Evolutionary conservation across 2,113 vertebrate genomes (phyloP), one percentile per base, ranked within the genome.

Genomic region (Echinops telfairi): DNA sequence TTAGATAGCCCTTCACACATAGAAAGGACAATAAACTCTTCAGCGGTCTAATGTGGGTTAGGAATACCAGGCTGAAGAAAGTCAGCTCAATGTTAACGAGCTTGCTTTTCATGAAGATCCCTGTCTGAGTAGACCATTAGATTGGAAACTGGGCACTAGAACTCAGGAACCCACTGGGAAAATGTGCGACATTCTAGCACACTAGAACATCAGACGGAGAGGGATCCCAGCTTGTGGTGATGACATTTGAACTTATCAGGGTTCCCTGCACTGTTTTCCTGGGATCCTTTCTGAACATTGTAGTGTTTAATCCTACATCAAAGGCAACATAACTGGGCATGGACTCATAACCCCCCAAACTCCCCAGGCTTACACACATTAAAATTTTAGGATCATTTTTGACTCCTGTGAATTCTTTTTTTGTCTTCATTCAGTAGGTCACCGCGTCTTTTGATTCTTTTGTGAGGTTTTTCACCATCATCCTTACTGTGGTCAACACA

Each of bases 41-140:
- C 20, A 53, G 53, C 81, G 90, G n/a, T 76, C 43, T 60, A 79
- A 12, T 5, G 0, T 6, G n/a, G 9, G 57, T 53, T 53, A 53
- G 47, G 12, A 53, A 53, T 53, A 14, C 47, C 47, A 53, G 47
- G 12, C 47, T 53, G 47, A 78, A 40, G 79, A 70, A 15, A 86
- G 60, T 85, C 43, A 81, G 47, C 2, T 19, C 53, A 16, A 27
- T 91, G n/a, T 89, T 40, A 78, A 0, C 78, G 33, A 77, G 33
- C 6, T 82, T 92, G 17, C 43, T 70, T 85, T 82, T 83, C 53
- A 29, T 85, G 70, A 79, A 92, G 84, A 87, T 17, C 31, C 6
- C 76, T 70, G 11, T 73, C 66, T 83, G 31, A 82, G 83, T 80
- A 92, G 75, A 93, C 25, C 6, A 5, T 43, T 64, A 17, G 27